These are phyloP conservation scores for Seira ritae DNA, from an alignment of 2,888 invertebrate genomes.

Conservation along the genomic window DNA sequence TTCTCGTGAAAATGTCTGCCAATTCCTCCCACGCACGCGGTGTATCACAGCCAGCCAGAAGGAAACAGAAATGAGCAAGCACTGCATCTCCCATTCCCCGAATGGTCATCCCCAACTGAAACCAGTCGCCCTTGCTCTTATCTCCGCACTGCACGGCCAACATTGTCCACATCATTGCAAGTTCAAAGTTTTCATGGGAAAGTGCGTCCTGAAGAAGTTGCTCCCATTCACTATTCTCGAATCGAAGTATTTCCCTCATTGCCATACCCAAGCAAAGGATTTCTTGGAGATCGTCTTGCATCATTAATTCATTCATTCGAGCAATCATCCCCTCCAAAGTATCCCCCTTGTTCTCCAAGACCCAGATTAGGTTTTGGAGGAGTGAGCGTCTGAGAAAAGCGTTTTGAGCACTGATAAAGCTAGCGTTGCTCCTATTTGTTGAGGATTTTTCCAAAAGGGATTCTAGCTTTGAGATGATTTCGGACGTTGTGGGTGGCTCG, in stretches of 20 bases:
- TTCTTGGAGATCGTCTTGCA: slow-evolving; percentile 56
- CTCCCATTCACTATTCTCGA: slow-evolving; percentile 51
- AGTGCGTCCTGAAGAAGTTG: slow-evolving; percentile 55
- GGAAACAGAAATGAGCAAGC: slow-evolving; percentile 65
- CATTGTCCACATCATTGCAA: slow-evolving; percentile 69
- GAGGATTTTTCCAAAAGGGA: neutral
- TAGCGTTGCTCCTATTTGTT: slow-evolving; percentile 13
- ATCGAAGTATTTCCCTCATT: slow-evolving; percentile 58
- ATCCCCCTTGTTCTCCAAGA: slow-evolving; percentile 50
- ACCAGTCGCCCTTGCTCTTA: slow-evolving; percentile 49
- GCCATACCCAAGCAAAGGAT: slow-evolving; percentile 60
- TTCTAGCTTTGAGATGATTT: slow-evolving; percentile 37
- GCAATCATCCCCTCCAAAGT: slow-evolving; percentile 48
- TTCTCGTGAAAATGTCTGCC: slow-evolving; percentile 51
- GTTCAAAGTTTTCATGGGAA: slow-evolving; percentile 52
- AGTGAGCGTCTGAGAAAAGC: slow-evolving; percentile 45
- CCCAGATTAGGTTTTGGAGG: slow-evolving; percentile 48
- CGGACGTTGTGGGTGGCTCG: neutral
- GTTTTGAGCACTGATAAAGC: slow-evolving; percentile 46
- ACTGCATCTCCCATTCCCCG: slow-evolving; percentile 51
- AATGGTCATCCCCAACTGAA: slow-evolving; percentile 62
- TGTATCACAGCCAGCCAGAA: slow-evolving; percentile 42
- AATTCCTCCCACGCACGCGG: slow-evolving; percentile 50
- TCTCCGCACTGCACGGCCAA: slow-evolving; percentile 55
- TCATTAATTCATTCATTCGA: slow-evolving; percentile 57